Conservation (phyloP, 23 tunicate genomes). For the Halocynthia roretzi region DNA sequence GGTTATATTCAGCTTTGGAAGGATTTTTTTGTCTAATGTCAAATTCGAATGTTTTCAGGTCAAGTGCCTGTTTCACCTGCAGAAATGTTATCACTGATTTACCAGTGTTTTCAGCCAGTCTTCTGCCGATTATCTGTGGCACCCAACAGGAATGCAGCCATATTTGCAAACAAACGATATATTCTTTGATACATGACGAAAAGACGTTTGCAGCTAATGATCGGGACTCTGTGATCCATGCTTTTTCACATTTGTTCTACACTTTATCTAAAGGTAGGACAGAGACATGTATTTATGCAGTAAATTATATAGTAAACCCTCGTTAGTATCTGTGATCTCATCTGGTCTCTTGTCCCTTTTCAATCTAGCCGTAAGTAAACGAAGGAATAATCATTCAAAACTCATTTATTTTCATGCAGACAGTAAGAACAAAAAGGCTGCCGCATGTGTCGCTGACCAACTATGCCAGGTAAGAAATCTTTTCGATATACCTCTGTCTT, state of each 20-base stretch:
- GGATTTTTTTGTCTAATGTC: not conserved
- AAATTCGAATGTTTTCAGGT: too few relatives aligned
- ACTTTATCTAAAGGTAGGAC: conserved; percentile 6
- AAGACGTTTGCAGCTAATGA: not conserved
- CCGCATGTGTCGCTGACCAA: too few relatives aligned
- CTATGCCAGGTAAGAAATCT: too few relatives aligned
- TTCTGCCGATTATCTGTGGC: conserved; percentile 7
- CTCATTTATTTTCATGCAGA: too few relatives aligned
- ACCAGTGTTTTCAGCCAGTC: conserved; percentile 11
- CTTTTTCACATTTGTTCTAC: not conserved
- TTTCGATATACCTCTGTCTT: too few relatives aligned
- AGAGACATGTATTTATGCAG: not conserved
- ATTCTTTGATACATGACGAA: not conserved
- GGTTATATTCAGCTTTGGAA: not conserved
- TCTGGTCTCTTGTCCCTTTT: too few relatives aligned
- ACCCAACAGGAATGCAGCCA: conserved; percentile 4
- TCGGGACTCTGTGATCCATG: not conserved
- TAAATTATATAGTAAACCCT: too few relatives aligned
- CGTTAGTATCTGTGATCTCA: too few relatives aligned
- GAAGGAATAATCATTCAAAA: too few relatives aligned
- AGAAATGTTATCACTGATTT: conserved; percentile 6
- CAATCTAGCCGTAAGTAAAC: too few relatives aligned
- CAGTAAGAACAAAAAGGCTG: too few relatives aligned
- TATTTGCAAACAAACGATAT: conserved; percentile 1
- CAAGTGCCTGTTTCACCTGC: too few relatives aligned